A percentile compares a stretch with the other conserved stretches of the same genome.
phyloP scores from a whole-genome alignment of 2,888 invertebrate species.

The Hirtodrosophila duncani region DNA sequence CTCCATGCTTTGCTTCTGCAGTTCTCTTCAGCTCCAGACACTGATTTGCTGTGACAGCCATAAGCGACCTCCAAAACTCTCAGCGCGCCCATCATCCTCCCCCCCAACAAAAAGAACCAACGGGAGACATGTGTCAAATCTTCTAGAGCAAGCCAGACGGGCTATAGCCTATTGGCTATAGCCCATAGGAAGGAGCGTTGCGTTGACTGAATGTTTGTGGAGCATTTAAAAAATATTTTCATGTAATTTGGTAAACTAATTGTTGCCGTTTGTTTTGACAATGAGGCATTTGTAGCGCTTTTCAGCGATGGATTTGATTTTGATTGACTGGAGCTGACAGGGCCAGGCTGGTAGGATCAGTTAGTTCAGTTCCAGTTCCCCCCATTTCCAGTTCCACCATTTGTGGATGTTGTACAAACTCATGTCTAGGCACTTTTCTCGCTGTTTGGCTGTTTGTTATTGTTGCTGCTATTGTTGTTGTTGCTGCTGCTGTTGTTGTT shows the following conservation, averaged over 20 bases:
- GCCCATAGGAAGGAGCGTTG: slow-evolving; percentile 1
- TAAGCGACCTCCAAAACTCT: slow-evolving; percentile 25
- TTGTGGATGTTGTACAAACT: too few relatives aligned
- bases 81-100: background rate
- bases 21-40: too few relatives aligned
- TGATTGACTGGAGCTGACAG: slow-evolving; percentile 65
- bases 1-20: slow-evolving; percentile 12
- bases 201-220: slow-evolving; percentile 50
- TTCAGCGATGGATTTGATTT: slow-evolving; percentile 53
- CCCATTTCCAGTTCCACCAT: background rate
- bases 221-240: slow-evolving; percentile 69
- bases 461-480: slow-evolving; percentile 4
- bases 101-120: too few relatives aligned
- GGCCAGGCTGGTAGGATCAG: slow-evolving; percentile 1
- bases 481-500: background rate
- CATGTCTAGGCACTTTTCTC: slow-evolving; percentile 23
- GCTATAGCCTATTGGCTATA: background rate
- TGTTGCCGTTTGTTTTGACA: slow-evolving; percentile 76
- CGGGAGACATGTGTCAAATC: slow-evolving; percentile 60
- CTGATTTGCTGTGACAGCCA: slow-evolving; percentile 24
- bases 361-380: slow-evolving; percentile 13
- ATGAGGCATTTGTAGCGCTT: slow-evolving; percentile 76
- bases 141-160: too few relatives aligned
- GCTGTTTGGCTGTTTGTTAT: slow-evolving; percentile 30
- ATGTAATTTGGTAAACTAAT: slow-evolving; percentile 76